Percentiles rank a stretch among this genome's conserved stretches.
Conservation (phyloP, 2,113 vertebrate species). For the Lethenteron camtschaticum region DNA sequence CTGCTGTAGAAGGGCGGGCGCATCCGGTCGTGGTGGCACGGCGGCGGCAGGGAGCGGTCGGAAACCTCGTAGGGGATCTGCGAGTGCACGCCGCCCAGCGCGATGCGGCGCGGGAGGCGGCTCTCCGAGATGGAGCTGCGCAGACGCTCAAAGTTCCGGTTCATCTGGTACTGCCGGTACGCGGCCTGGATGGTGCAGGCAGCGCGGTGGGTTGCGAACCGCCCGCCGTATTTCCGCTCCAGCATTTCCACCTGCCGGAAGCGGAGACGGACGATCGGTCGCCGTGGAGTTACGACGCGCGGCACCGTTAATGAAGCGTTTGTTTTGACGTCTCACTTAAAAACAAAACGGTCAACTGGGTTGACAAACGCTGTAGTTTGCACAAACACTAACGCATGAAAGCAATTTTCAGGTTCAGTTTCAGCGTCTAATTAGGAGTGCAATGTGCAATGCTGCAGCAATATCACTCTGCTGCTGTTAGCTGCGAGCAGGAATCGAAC, state of each 20-base stretch:
- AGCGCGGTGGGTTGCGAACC: slow-evolving; percentile 60
- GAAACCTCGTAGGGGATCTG: slow-evolving; percentile 64
- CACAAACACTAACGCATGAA: too few species aligned
- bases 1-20: slow-evolving; percentile 12
- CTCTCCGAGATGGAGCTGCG: slow-evolving; percentile 69
- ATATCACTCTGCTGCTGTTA: too few species aligned
- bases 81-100: slow-evolving; percentile 67
- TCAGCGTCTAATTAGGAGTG: too few species aligned
- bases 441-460: too few species aligned
- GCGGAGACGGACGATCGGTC: background rate
- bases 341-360: too few species aligned
- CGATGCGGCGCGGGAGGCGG: slow-evolving; percentile 67
- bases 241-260: slow-evolving; percentile 64
- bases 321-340: too few species aligned
- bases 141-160: slow-evolving; percentile 75
- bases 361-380: too few species aligned
- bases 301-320: too few species aligned
- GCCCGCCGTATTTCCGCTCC: slow-evolving; percentile 74
- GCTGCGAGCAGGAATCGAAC: too few species aligned
- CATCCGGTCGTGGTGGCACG: slow-evolving; percentile 24
- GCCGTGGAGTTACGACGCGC: too few species aligned
- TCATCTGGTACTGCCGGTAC: slow-evolving; percentile 88
- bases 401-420: too few species aligned
- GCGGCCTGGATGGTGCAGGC: slow-evolving; percentile 71
- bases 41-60: slow-evolving; percentile 33